phyloP scores from a whole-genome alignment of 2,113 vertebrate genomes.

The Numida meleagris region DNA sequence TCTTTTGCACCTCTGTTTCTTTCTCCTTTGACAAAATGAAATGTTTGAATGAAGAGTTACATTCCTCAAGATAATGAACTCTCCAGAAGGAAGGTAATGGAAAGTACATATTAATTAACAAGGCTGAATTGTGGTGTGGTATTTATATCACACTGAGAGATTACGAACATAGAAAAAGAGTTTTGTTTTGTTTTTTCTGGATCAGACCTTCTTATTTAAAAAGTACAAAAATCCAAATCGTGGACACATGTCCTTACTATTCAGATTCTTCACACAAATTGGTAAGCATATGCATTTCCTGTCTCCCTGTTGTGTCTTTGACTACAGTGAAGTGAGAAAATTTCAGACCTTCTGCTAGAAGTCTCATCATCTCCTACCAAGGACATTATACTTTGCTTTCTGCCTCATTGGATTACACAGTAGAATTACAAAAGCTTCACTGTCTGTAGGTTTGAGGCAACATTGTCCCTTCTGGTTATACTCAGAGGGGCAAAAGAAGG shows the following conservation, averaged over 20 bases:
- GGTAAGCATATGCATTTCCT: background rate
- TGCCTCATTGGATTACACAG: background rate
- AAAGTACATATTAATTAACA: conserved; percentile 61
- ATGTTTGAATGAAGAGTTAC: conserved; percentile 57
- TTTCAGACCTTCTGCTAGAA: background rate
- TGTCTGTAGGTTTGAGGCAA: background rate
- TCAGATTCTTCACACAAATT: background rate
- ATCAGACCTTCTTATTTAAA: background rate
- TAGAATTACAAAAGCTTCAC: background rate
- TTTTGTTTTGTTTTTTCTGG: background rate
- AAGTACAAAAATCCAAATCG: background rate
- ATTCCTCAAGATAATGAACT: conserved; percentile 47
- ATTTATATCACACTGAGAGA: conserved; percentile 24
- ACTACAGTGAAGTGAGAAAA: background rate
- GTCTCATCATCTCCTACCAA: background rate
- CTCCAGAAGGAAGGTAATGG: conserved; percentile 42
- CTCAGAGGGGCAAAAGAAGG: background rate
- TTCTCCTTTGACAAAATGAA: conserved; percentile 29
- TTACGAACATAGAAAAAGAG: background rate
- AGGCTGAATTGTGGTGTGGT: background rate
- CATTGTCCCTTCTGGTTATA: background rate
- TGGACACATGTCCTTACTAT: background rate
- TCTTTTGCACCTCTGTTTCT: background rate
- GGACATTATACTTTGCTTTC: background rate
- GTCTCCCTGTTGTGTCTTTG: background rate